A percentile compares a stretch with the other conserved stretches of the same genome.
Evolutionary conservation across 2,888 invertebrate species (phyloP).

Genomic region (Eristalis arbustorum): DNA sequence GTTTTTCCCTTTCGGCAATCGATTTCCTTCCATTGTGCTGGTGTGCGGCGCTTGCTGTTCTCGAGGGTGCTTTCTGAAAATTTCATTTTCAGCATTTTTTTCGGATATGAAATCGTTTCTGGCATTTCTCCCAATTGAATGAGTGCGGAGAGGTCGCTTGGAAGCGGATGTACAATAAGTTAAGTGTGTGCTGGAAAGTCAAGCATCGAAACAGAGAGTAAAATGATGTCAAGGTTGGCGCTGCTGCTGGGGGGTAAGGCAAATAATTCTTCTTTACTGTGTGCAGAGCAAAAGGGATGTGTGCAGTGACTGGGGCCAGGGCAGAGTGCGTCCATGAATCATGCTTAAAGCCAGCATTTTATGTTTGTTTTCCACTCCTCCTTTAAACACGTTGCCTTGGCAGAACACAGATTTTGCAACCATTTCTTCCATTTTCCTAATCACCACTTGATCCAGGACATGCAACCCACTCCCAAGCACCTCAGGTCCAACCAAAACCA

Average conservation of each 20-base stretch:
- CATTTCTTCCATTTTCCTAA: background rate
- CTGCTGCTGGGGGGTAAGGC: background rate
- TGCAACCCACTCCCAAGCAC: background rate
- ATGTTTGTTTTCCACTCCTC: no score
- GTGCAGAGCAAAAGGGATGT: background rate
- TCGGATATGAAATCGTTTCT: background rate
- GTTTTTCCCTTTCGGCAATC: background rate
- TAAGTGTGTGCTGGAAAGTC: background rate
- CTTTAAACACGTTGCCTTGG: no score
- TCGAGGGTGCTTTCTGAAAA: background rate
- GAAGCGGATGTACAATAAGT: background rate
- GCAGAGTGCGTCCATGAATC: no score
- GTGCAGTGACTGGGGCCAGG: no score
- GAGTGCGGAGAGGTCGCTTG: background rate
- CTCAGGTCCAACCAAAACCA: background rate
- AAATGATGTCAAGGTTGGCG: background rate
- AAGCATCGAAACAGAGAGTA: background rate
- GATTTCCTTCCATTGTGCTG: background rate
- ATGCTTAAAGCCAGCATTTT: no score
- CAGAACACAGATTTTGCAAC: background rate
- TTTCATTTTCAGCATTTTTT: slow-evolving; percentile 27
- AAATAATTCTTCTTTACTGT: background rate
- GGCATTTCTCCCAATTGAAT: slow-evolving; percentile 30
- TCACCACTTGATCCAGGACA: background rate
- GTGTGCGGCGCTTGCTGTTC: background rate